These are phyloP conservation scores for Dascyllus trimaculatus DNA, from an alignment of 2,113 vertebrate genomes.

Conservation along the genomic window DNA sequence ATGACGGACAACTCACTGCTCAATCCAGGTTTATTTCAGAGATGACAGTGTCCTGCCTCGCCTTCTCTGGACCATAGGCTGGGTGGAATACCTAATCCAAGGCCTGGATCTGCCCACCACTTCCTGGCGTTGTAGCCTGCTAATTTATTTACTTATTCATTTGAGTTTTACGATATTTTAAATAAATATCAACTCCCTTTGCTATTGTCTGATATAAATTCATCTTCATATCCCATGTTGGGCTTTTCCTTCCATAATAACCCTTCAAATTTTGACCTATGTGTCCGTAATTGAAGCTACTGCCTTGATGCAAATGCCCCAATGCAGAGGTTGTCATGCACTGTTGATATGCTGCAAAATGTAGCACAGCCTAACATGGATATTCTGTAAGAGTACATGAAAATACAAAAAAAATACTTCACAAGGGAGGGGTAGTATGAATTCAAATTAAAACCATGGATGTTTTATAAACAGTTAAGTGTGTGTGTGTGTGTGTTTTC, in stretches of 20 bases:
- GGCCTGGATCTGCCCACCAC: neutral
- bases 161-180: no score
- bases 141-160: no score
- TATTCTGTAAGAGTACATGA: neutral
- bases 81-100: neutral
- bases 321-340: neutral
- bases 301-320: neutral
- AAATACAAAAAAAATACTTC: neutral
- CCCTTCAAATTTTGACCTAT: neutral
- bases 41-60: no score
- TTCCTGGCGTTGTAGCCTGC: no score
- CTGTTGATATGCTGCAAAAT: neutral
- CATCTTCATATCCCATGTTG: no score
- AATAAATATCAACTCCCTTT: no score
- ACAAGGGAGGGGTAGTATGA: conserved; percentile 8
- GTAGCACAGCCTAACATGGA: neutral
- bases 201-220: no score
- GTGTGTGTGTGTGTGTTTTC: conserved; percentile 9
- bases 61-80: no score
- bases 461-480: neutral
- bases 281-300: neutral
- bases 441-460: conserved; percentile 29
- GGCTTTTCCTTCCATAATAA: neutral
- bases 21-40: no score
- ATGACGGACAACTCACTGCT: no score